Conservation (phyloP, 2,888 invertebrate species). For the Nomada ruficornis region DNA sequence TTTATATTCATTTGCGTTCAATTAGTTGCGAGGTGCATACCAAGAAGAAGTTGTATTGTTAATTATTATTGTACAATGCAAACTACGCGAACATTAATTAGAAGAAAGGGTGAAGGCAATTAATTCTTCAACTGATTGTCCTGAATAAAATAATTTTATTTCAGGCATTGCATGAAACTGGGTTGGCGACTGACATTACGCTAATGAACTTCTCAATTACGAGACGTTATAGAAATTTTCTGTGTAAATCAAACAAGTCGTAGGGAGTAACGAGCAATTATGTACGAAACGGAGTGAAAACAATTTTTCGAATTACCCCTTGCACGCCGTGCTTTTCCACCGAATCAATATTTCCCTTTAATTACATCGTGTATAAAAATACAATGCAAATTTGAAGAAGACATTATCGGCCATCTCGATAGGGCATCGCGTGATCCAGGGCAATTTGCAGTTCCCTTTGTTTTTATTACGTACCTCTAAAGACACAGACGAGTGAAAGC, state of each 20-base stretch:
- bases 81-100: too few relatives aligned
- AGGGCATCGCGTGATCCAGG: not conserved
- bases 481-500: not conserved
- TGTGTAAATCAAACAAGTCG: not conserved
- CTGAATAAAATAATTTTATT: not conserved
- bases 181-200: not conserved
- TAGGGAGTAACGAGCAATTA: slow-evolving; percentile 1
- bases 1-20: too few relatives aligned
- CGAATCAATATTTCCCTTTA: slow-evolving; percentile 17
- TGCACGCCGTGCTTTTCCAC: not conserved
- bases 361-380: not conserved
- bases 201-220: not conserved
- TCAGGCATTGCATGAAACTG: not conserved
- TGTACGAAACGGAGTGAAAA: not conserved
- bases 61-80: too few relatives aligned
- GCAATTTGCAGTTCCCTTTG: not conserved
- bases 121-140: not conserved
- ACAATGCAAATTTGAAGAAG: not conserved
- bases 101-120: not conserved
- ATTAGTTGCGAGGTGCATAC: too few relatives aligned
- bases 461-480: not conserved
- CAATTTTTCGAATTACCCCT: not conserved
- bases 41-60: too few relatives aligned
- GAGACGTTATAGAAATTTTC: not conserved
- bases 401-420: not conserved